Base-by-base conservation (phyloP, 1,140 invertebrate species). In the Lanistes nyassanus region DNA sequence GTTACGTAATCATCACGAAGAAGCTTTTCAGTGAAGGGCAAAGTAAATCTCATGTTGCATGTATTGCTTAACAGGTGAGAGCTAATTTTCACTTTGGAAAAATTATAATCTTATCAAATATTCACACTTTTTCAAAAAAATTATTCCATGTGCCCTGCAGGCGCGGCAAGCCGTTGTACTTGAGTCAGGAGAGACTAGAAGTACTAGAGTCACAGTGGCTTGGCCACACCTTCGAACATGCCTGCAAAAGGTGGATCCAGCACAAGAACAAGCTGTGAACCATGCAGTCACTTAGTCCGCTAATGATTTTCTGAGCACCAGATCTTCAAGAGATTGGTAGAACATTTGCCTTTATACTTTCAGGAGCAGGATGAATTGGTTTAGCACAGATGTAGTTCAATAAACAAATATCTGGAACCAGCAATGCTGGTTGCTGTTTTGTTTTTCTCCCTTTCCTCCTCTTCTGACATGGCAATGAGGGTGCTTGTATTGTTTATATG, bases 151-250 rank as follows among this genome's bases (percentile, higher is more conserved):
- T 60, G 26, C 76, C 79, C 92, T 92, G 34, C 89, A 98, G 96
- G 88, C 93, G 97, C 69, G 97, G 97, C 66, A 98, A 98, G 90
- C 97, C 97, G 23, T 90, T 99, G 65, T 98, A 96, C 90, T 90
- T 98, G 82, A 96, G 95, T 88, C 92, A 93, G 82, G 96, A 96
- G 85, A 92, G 97, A 31, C 97, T 97, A 85, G 93, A 94, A 84
- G 90, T 98, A 65, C 90, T 99, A 77, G 94, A 98, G 89, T 94
- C 96, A 80, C 97, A 98, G 90, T 99, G 97, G 97, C 88, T 98
- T n/a, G 94, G 95, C 34, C 97, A 98, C 90, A 92, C 94, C 82
- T 97, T 97, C 88, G 95, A 96, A 84, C 95, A 97, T 84, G 95
- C 94, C 70, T 95, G 94, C 87, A 95, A 95, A 85, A 93, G 94